Evolutionary conservation across 2,797 vertebrate species (phyloP).

Genomic region (Enteromius trimaculatus): DNA sequence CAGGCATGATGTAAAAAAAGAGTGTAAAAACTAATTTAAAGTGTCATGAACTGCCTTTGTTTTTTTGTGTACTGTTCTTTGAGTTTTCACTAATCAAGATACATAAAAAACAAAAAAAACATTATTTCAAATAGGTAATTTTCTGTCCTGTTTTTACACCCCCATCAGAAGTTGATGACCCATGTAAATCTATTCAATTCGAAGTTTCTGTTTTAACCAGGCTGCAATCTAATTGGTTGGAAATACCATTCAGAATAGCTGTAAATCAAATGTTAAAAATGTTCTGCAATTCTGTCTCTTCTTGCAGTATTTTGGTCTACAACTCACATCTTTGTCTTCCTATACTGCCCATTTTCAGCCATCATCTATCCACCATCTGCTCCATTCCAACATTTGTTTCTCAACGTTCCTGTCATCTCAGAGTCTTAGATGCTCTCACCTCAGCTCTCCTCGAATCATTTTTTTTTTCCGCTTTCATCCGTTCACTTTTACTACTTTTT

Average conservation of each 20-base stretch:
- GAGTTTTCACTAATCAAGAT: not conserved
- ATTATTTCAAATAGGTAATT: not conserved
- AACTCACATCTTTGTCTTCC: not conserved
- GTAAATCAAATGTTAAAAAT: not conserved
- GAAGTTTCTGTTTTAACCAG: not conserved
- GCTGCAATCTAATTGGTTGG: not conserved
- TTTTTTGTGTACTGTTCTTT: not conserved
- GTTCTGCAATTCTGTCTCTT: not conserved
- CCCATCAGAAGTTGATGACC: not conserved
- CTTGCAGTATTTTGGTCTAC: not conserved
- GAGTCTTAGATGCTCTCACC: not conserved
- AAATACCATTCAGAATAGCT: not conserved
- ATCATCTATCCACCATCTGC: not conserved
- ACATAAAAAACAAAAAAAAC: not conserved
- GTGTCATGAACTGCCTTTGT: not conserved
- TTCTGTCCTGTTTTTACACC: not conserved
- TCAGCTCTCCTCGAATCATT: conserved; percentile 10
- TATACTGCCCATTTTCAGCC: not conserved
- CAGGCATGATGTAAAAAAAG: not conserved
- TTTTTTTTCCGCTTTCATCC: conserved; percentile 27
- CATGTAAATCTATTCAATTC: not conserved
- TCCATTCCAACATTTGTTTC: conserved; percentile 1
- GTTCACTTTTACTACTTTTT: not conserved
- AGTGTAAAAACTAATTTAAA: not conserved
- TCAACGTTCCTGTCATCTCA: conserved; percentile 10